phyloP scores from a whole-genome alignment of 1,140 invertebrate genomes.

The Steinernema khuongi region DNA sequence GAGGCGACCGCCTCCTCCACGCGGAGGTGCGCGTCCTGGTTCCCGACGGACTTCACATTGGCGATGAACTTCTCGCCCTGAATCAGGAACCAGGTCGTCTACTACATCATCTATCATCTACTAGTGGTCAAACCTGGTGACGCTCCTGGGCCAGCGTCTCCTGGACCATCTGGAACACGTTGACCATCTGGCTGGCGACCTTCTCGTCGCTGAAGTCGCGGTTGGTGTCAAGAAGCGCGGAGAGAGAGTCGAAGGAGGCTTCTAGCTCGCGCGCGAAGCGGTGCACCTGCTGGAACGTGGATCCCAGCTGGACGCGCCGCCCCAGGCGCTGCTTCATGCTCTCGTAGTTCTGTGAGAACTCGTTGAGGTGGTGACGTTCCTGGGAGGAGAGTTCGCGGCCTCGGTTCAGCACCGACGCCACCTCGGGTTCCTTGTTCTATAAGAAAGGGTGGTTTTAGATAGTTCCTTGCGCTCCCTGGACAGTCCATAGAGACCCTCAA shows the following conservation, averaged over 20 bases:
- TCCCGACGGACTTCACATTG: slow-evolving; percentile 24
- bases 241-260: slow-evolving; percentile 44
- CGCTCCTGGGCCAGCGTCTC: slow-evolving; percentile 42
- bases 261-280: slow-evolving; percentile 49
- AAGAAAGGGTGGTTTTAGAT: not conserved
- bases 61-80: slow-evolving; percentile 44
- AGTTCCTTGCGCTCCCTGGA: not conserved
- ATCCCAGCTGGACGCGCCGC: slow-evolving; percentile 41
- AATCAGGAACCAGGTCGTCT: too few relatives aligned
- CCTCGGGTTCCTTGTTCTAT: slow-evolving; percentile 29
- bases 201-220: slow-evolving; percentile 36
- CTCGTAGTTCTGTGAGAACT: slow-evolving; percentile 35
- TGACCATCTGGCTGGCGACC: slow-evolving; percentile 44
- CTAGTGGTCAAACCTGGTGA: slow-evolving; percentile 25
- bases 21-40: slow-evolving; percentile 37
- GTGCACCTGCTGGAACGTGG: slow-evolving; percentile 43
- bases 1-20: slow-evolving; percentile 36
- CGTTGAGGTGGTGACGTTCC: slow-evolving; percentile 24
- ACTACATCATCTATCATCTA: too few relatives aligned
- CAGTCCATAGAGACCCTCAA: not conserved
- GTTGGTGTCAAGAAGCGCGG: slow-evolving; percentile 33
- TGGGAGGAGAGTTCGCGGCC: slow-evolving; percentile 20
- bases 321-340: slow-evolving; percentile 42
- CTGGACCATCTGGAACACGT: slow-evolving; percentile 50
- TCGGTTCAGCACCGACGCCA: slow-evolving; percentile 5